Percentiles rank a stretch among this genome's conserved stretches.
Conservation (phyloP, 2,888 invertebrate genomes). For the Gastrophysa polygoni region DNA sequence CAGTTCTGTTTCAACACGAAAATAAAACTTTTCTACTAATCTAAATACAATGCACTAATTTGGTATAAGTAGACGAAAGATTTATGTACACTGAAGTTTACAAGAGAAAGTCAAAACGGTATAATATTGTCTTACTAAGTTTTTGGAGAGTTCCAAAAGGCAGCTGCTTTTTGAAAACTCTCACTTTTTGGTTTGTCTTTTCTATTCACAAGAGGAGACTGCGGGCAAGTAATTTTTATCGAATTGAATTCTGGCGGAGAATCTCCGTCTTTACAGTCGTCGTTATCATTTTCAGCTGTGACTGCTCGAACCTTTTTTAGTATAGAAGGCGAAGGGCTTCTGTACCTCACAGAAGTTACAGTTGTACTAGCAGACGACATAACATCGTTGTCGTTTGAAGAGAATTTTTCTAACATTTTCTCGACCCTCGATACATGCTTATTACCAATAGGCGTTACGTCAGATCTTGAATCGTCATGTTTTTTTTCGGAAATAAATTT, state of each 20-base stretch:
- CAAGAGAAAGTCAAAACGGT: slow-evolving; percentile 18
- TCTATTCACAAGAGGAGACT: slow-evolving; percentile 38
- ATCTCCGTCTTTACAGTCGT: slow-evolving; percentile 5
- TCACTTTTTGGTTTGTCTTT: slow-evolving; percentile 52
- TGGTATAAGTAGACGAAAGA: slow-evolving; percentile 28
- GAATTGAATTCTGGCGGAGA: slow-evolving; percentile 17
- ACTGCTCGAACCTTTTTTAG: slow-evolving; percentile 60
- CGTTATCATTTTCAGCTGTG: slow-evolving; percentile 57
- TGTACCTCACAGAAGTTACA: slow-evolving; percentile 50
- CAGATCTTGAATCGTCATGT: slow-evolving; percentile 1
- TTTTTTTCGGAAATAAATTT: no score
- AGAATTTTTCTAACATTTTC: slow-evolving; percentile 38
- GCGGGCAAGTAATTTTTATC: slow-evolving; percentile 23
- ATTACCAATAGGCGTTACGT: slow-evolving; percentile 5
- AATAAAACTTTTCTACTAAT: slow-evolving; percentile 34
- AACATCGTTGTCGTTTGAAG: slow-evolving; percentile 12
- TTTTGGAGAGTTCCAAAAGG: slow-evolving; percentile 54
- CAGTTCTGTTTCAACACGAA: slow-evolving; percentile 38
- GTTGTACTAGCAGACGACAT: slow-evolving; percentile 30
- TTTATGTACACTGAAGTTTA: slow-evolving; percentile 30
- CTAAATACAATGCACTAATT: slow-evolving; percentile 32
- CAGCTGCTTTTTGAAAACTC: slow-evolving; percentile 55
- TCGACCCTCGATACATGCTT: slow-evolving; percentile 35
- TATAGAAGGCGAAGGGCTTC: slow-evolving; percentile 57
- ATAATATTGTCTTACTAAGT: neutral